phyloP scores from a whole-genome alignment of 2,797 vertebrate species.

The Tapirus indicus region DNA sequence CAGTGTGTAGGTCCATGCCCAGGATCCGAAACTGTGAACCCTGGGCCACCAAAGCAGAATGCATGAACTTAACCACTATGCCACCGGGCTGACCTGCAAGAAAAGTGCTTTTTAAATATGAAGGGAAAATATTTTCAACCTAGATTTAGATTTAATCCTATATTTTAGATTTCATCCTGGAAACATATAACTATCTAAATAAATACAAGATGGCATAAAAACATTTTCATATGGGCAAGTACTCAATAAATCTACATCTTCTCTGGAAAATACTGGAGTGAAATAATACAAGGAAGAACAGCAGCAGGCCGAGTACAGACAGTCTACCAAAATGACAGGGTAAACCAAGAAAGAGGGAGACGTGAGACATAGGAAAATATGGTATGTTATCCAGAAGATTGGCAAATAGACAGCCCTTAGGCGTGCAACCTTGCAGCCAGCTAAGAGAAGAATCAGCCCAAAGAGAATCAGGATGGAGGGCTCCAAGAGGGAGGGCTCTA shows the following conservation, averaged over 20 bases:
- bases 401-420: background rate
- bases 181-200: background rate
- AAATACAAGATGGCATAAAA: background rate
- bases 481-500: background rate
- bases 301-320: background rate
- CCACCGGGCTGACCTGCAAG: background rate
- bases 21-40: no score
- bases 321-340: background rate
- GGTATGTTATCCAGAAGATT: background rate
- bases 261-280: background rate
- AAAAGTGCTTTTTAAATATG: slow-evolving; percentile 3
- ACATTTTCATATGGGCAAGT: background rate
- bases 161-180: background rate
- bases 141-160: background rate
- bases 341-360: background rate
- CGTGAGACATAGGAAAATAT: background rate
- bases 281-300: background rate
- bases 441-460: background rate
- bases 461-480: background rate
- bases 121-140: background rate
- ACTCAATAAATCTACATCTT: background rate
- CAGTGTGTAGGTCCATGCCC: no score
- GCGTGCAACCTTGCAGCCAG: background rate
- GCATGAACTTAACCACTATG: no score
- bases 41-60: no score